Evolutionary conservation across 1,140 invertebrate genomes (phyloP).

Genomic region (Antheraea mylitta): DNA sequence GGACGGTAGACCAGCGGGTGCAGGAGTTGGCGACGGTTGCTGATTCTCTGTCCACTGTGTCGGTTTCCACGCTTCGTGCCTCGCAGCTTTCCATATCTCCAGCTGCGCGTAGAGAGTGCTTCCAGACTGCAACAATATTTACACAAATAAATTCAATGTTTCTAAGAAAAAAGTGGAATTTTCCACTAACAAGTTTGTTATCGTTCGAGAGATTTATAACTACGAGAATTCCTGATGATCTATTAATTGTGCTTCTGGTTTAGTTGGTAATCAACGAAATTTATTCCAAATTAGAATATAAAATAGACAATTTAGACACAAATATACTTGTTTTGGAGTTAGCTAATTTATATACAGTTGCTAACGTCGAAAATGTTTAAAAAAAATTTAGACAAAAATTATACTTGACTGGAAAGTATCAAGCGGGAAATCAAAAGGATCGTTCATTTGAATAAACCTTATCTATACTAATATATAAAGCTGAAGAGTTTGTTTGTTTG

Average conservation of each 20-base stretch:
- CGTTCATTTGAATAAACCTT: too few relatives aligned
- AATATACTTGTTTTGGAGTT: neutral
- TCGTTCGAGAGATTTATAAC: slow-evolving; percentile 5
- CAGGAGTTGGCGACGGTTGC: slow-evolving; percentile 59
- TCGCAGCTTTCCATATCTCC: slow-evolving; percentile 94
- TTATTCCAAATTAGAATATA: neutral
- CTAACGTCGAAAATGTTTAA: neutral
- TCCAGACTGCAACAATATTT: slow-evolving; percentile 82
- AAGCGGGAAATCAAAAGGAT: neutral
- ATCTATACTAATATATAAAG: too few relatives aligned
- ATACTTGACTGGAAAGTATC: too few relatives aligned
- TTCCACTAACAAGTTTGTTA: slow-evolving; percentile 5
- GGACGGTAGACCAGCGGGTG: slow-evolving; percentile 52
- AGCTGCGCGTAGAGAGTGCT: slow-evolving; percentile 92
- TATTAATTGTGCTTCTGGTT: slow-evolving; percentile 9
- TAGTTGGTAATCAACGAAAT: neutral
- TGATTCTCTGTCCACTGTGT: slow-evolving; percentile 55
- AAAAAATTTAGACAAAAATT: neutral
- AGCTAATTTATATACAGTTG: neutral
- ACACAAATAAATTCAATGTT: neutral
- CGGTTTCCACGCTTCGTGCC: slow-evolving; percentile 68
- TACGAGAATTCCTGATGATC: slow-evolving; percentile 1
- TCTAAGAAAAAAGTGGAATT: neutral
- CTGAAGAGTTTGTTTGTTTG: too few relatives aligned
- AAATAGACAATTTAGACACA: neutral